phyloP scores from a whole-genome alignment of 2,797 vertebrate species.

The Phrynocephalus forsythii region DNA sequence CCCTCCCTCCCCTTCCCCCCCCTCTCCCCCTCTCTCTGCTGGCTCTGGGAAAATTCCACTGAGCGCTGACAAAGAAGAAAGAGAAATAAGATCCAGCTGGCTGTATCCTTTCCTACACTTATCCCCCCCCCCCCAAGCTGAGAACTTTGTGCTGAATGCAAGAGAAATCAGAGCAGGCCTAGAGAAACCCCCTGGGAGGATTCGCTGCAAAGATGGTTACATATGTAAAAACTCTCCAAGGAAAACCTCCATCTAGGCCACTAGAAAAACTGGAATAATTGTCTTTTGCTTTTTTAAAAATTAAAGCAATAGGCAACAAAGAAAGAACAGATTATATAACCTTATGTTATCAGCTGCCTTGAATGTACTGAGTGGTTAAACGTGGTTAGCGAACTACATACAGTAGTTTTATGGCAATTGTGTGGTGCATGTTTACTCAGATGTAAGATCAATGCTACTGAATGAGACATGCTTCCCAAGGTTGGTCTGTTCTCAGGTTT shows the following conservation, averaged over 20 bases:
- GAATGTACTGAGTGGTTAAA: not conserved
- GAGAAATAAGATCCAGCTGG: not conserved
- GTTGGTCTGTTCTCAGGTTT: too few species aligned
- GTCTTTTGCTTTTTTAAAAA: not conserved
- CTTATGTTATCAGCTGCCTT: too few species aligned
- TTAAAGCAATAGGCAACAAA: not conserved
- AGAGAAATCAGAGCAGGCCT: not conserved
- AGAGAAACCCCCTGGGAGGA: too few species aligned
- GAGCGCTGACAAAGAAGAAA: not conserved
- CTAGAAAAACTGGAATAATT: not conserved
- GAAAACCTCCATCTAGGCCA: not conserved
- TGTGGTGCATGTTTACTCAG: too few species aligned
- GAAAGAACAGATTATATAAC: not conserved
- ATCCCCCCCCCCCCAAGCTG: not conserved
- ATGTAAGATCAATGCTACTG: too few species aligned
- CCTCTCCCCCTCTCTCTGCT: too few species aligned
- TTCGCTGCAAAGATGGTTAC: not conserved
- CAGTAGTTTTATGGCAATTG: too few species aligned
- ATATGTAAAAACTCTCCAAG: not conserved
- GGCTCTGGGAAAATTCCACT: constrained; percentile 37
- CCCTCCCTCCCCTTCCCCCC: too few species aligned
- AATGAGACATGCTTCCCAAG: too few species aligned
- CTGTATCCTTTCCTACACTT: not conserved
- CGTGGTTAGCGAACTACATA: too few species aligned
- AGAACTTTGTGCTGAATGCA: not conserved